Conservation (phyloP, 2,797 vertebrate species). For the Anguilla anguilla region DNA sequence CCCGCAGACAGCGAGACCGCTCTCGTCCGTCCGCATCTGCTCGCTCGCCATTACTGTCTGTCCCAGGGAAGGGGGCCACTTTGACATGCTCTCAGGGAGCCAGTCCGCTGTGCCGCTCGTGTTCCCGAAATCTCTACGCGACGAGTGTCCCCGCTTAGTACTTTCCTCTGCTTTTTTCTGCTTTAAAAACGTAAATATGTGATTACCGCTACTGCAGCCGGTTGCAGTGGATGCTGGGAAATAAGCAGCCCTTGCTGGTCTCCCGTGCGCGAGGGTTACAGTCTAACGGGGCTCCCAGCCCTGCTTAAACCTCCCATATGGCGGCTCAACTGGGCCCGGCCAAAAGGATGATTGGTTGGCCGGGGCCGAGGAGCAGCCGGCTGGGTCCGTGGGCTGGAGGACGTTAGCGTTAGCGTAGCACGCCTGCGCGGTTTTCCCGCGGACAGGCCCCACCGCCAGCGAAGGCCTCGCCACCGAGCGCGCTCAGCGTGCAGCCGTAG, state of each 20-base stretch:
- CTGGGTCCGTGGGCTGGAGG: neutral
- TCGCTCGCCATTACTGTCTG: neutral
- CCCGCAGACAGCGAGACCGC: neutral
- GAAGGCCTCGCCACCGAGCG: neutral
- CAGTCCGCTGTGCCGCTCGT: neutral
- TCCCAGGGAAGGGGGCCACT: neutral
- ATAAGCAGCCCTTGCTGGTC: neutral
- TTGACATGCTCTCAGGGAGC: neutral
- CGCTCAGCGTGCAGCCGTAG: neutral
- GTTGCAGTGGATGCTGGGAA: neutral
- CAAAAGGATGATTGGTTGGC: neutral
- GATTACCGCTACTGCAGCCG: neutral
- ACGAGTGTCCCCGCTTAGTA: neutral
- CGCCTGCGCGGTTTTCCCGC: no score
- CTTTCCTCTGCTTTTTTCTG: neutral
- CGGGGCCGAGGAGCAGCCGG: no score
- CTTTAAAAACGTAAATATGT: neutral
- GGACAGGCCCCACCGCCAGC: neutral
- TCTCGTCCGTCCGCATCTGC: neutral
- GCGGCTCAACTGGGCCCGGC: neutral
- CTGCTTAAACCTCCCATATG: neutral
- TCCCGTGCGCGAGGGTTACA: neutral
- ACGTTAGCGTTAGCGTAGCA: neutral
- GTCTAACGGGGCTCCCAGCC: neutral
- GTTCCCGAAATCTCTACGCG: neutral